Evolutionary conservation across 2,888 invertebrate species (phyloP), one percentile per base, ranked within the genome.

Genomic region (Erebia epiphron): DNA sequence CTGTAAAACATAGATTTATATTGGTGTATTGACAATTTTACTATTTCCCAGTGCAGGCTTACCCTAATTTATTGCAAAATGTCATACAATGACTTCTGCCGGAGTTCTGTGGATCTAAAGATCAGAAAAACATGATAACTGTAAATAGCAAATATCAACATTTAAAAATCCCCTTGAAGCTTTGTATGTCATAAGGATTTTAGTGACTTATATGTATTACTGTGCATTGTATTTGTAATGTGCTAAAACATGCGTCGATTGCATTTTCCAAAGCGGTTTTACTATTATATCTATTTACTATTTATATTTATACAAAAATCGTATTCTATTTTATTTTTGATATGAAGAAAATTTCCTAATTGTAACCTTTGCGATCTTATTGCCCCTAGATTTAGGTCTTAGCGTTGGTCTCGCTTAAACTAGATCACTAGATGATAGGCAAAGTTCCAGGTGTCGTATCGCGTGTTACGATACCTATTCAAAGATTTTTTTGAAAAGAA

Each of bases 331-430:
- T 73, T 74, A 74, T 74, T 74, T 74, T 74, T 74, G 74, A 74
- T 74, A 74, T 49, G 60, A 69, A 56, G 56, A 61, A 72, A 74
- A 74, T 74, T 68, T 74, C 74, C 69, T 72, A 65, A 70, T 74
- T 89, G 90, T 87, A 76, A 87, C 86, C 89, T 92, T 90, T 91
- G 92, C 92, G 87, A 91, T 88, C 84, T 83, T 90, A 87, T 86
- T 90, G 90, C 91, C 92, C 90, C 90, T 92, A 92, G 92, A 87
- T 88, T 84, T 92, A 92, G 89, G 86, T 67, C 14, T 56, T 49
- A 66, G 46, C n/a, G 56, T 46, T 67, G 67, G 18, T 58, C 58
- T 67, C 65, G n/a, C 46, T 14, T 7, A 67, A 26, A 49, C 58
- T 67, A 58, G 57, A 67, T 58, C 9, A 13, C 13, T 46, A 46